Base-by-base conservation (phyloP, 2,888 invertebrate species). In the Loripinus fragilis region DNA sequence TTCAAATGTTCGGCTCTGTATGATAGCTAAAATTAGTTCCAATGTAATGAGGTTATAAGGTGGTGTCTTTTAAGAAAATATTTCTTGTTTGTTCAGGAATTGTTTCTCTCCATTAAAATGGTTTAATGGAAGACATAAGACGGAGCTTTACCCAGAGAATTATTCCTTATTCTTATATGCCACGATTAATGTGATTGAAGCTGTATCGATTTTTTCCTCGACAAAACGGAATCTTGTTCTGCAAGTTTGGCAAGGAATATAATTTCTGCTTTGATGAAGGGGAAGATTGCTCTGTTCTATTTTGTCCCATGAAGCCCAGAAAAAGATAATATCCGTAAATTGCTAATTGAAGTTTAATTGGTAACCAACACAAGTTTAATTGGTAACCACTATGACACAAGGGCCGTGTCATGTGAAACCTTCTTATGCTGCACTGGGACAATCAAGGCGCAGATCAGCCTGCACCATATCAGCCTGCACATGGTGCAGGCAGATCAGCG, bases 101-200 rank as follows among this genome's bases (percentile, higher is more conserved):
- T 60, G 60, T 60, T 60, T 60, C 33, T 33, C 15, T 60, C 60
- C 60, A 60, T 60, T 60, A 60, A 60, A 60, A 60, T 33, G 33
- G 8, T 60, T 60, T 60, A 60, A 30, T 60, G 28, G 20, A 60
- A 60, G 60, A 60, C 60, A 23, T 45, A 68, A 68, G 30, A 68
- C 5, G 1, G 20, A 30, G 28, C 68, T 45, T 68, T 45, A 8
- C 71, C 67, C 74, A 67, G 76, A 73, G 71, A 68, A 80, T 80
- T 76, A 80, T 80, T 75, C 77, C 73, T 78, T 83, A 78, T 83
- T 80, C 80, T 80, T 83, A 83, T 76, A 80, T 83, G 80, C 38
- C 12, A 38, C 73, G 76, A 83, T 80, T 83, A 80, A 83, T 83
- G 80, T 83, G 80, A 80, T 83, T 83, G 83, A 71, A 55, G 50